These are phyloP conservation scores for Cataglyphis cursor DNA, from an alignment of 2,888 invertebrate species.

Conservation along the genomic window DNA sequence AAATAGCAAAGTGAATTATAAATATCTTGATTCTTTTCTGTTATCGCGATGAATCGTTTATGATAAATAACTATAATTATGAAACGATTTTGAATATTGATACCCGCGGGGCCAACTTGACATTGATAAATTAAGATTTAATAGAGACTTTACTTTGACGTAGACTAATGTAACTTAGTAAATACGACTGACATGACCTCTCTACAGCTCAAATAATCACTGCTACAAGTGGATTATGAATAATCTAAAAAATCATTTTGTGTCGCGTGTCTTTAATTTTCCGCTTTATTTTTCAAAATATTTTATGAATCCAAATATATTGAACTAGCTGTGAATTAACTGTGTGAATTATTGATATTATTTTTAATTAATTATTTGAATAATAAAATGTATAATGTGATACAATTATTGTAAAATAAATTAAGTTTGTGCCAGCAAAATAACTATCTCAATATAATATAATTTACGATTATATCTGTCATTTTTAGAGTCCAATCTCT, in stretches of 20 bases:
- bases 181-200: constrained; percentile 21
- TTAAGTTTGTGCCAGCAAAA: background rate
- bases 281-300: background rate
- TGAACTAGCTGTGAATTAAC: background rate
- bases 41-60: constrained; percentile 2
- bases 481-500: background rate
- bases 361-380: constrained; percentile 4
- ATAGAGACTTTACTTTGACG: constrained; percentile 27
- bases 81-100: constrained; percentile 2
- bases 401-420: background rate
- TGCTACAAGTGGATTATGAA: background rate
- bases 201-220: constrained; percentile 11
- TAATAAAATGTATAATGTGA: background rate
- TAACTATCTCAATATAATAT: background rate
- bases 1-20: constrained; percentile 3
- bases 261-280: background rate
- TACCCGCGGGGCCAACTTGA: background rate
- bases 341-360: background rate
- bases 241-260: constrained; percentile 7
- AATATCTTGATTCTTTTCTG: constrained; percentile 20
- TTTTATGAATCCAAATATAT: background rate
- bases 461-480: background rate
- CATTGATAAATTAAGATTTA: constrained; percentile 47
- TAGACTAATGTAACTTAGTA: constrained; percentile 25
- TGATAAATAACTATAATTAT: constrained; percentile 35